Percentiles rank a stretch among this genome's conserved stretches.
Conservation (phyloP, 2,888 invertebrate genomes). For the Leptarthrus brevirostris region DNA sequence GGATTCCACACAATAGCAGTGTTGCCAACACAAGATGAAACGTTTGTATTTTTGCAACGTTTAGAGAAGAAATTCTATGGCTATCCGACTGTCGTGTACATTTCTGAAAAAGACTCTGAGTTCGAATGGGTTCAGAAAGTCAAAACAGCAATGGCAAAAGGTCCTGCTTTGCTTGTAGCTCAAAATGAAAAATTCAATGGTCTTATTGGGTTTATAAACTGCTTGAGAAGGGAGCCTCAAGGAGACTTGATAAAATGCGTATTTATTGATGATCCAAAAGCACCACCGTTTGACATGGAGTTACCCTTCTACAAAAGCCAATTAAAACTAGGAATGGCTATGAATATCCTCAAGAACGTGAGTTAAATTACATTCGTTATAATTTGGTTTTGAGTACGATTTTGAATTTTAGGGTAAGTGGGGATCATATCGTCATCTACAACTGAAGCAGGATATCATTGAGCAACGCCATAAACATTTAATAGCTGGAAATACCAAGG, state of each 20-base stretch:
- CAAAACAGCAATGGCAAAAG: conserved; percentile 59
- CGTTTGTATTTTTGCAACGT: conserved; percentile 62
- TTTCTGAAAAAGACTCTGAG: conserved; percentile 59
- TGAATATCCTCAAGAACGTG: conserved; percentile 79
- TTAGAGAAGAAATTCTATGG: conserved; percentile 55
- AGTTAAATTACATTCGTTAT: conserved; percentile 52
- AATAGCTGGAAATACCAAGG: conserved; percentile 80
- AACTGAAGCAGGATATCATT: conserved; percentile 69
- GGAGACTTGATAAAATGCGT: conserved; percentile 74
- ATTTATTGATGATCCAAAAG: conserved; percentile 73
- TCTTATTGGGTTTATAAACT: conserved; percentile 88
- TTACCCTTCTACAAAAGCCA: conserved; percentile 76
- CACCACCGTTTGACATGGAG: conserved; percentile 75
- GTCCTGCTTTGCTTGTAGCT: conserved; percentile 72
- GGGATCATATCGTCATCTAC: conserved; percentile 89
- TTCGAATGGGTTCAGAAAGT: conserved; percentile 63
- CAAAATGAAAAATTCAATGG: conserved; percentile 80
- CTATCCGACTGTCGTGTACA: conserved; percentile 58
- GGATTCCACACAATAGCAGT: conserved; percentile 60
- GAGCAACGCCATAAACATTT: conserved; percentile 70
- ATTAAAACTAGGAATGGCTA: conserved; percentile 77
- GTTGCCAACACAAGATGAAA: conserved; percentile 61
- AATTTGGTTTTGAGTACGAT: not conserved
- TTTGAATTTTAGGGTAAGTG: conserved; percentile 61
- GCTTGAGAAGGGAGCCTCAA: conserved; percentile 83